Conservation (phyloP, 2,888 invertebrate genomes). For the Drosophila merina region DNA sequence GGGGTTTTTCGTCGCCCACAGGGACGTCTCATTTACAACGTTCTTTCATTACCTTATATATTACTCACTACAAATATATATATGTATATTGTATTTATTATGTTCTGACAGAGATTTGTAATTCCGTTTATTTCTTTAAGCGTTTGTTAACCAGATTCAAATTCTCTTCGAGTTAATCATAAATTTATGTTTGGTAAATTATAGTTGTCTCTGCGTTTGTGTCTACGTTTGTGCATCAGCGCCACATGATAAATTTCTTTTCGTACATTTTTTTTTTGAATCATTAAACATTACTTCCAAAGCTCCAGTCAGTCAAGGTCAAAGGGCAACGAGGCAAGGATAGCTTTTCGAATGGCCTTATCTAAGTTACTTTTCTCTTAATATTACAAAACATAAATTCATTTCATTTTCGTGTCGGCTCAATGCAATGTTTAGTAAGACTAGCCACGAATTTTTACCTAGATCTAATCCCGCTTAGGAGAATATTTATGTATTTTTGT, state of each 20-base stretch:
- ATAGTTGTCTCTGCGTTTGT: slow-evolving; percentile 14
- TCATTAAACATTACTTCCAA: slow-evolving; percentile 1
- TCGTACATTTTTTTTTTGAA: slow-evolving; percentile 10
- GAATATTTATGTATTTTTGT: slow-evolving; percentile 2
- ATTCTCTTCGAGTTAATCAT: slow-evolving; percentile 32
- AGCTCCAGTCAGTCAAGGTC: slow-evolving; percentile 7
- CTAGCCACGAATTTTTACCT: not conserved
- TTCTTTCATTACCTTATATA: slow-evolving; percentile 39
- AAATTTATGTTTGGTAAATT: slow-evolving; percentile 11
- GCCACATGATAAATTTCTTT: slow-evolving; percentile 12
- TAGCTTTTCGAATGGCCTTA: not conserved
- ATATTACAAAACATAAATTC: slow-evolving; percentile 32
- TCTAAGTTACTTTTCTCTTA: slow-evolving; percentile 1
- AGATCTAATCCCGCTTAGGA: not conserved
- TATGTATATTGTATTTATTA: slow-evolving; percentile 22
- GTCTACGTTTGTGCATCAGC: slow-evolving; percentile 41
- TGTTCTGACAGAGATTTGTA: slow-evolving; percentile 42
- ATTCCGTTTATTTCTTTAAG: slow-evolving; percentile 11
- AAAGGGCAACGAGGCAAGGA: slow-evolving; percentile 9
- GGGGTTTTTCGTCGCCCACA: slow-evolving; percentile 64
- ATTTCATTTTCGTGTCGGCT: slow-evolving; percentile 10
- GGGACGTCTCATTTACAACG: slow-evolving; percentile 70
- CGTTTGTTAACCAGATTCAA: slow-evolving; percentile 30
- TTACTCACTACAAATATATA: slow-evolving; percentile 52
- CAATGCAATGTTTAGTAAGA: not conserved